Evolutionary conservation across 2,888 invertebrate genomes (phyloP), one percentile per base, ranked within the genome.

Genomic region (Drosophila falleni): DNA sequence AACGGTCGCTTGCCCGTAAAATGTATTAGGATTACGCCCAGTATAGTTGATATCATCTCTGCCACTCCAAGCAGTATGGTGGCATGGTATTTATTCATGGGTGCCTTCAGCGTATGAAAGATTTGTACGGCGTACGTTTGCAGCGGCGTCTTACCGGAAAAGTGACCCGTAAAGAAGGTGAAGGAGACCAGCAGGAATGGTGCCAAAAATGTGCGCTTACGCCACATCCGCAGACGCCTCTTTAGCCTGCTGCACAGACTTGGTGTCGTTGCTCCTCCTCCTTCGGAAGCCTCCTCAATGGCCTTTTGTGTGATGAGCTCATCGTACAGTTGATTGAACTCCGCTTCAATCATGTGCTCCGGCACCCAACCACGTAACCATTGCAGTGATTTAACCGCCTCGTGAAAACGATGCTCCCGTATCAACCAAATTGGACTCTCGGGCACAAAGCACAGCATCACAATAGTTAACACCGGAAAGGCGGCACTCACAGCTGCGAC

Each of bases 391-490:
- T 94, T 94, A 74, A 95, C 94, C 0, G 97, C 96, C 29, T 96
- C 96, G 3, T 94, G 93, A 23, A 94, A 89, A 10, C 95, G 94
- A 68, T 95, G 94, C 86, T 95, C 95, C 0, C 95, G 94, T 54
- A 96, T 94, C 53, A 97, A 93, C 97, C 97, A 97, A 78, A 96
- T 95, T 0, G 97, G 97, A 78, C 96, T 96, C 91, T 97, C 97
- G 0, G 97, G 97, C 5, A 97, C 95, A 88, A 96, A 94, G 80
- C 94, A 95, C 10, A 97, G 93, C 0, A 95, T 94, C 1, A 94
- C 78, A 47, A 96, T 94, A 13, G 96, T 95, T 3, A 95, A 75
- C 1, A 95, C 93, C 39, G 96, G 96, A 80, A 96, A 94, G 0
- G 92, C 89, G n/a, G 95, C 93, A 87, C 95, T 96, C 74, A 96